Evolutionary conservation across 2,113 vertebrate species (phyloP).

Genomic region (Pteruthius melanotis): DNA sequence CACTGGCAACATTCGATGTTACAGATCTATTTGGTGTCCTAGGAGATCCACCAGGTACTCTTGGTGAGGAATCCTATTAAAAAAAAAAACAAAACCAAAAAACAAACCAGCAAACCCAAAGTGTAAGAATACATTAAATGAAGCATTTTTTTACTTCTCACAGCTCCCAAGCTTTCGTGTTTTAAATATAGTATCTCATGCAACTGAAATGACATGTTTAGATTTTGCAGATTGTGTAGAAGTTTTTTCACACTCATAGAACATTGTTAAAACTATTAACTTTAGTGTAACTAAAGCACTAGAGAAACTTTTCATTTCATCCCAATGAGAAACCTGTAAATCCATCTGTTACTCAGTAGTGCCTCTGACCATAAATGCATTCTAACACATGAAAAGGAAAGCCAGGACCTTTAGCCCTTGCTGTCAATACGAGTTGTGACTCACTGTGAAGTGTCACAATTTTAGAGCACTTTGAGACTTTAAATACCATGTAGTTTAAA

Average conservation of each 20-base stretch:
- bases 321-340: neutral
- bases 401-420: neutral
- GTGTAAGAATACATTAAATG: neutral
- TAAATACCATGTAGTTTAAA: neutral
- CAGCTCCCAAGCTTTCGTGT: neutral
- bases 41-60: conserved; percentile 90
- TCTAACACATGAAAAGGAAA: neutral
- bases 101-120: neutral
- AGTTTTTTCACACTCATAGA: neutral
- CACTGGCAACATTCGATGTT: conserved; percentile 87
- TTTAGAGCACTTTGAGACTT: neutral
- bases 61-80: conserved; percentile 84
- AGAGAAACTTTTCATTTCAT: neutral
- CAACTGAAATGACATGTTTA: neutral
- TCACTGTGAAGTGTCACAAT: neutral
- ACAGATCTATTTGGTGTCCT: conserved; percentile 90
- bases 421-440: neutral
- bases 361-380: neutral
- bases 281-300: neutral
- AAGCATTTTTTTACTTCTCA: neutral
- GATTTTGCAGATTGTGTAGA: neutral
- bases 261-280: neutral
- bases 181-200: neutral
- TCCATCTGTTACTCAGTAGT: neutral
- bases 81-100: neutral